phyloP scores from a whole-genome alignment of 2,797 vertebrate species.

The Syndactyla subalaris region DNA sequence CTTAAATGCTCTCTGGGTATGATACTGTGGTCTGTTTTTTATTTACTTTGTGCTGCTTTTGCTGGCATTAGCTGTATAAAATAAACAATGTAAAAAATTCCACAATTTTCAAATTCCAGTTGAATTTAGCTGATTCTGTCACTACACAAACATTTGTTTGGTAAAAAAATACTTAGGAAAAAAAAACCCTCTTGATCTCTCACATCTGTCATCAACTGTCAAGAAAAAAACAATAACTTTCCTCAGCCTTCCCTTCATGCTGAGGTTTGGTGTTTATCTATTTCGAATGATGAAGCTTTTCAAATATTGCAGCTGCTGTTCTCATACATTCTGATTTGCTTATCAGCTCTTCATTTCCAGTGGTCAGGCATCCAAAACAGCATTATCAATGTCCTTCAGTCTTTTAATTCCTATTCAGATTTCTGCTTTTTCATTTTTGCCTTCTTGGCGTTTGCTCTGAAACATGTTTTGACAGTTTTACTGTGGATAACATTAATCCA shows the following conservation, averaged over 20 bases:
- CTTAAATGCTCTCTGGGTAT: neutral
- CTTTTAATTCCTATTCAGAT: neutral
- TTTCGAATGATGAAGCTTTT: neutral
- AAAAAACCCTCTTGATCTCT: neutral
- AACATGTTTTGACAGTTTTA: neutral
- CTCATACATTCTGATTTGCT: neutral
- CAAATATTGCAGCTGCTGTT: neutral
- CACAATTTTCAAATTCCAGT: neutral
- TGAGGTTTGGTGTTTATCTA: neutral
- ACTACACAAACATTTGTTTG: neutral
- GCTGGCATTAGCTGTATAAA: neutral
- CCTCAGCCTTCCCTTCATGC: neutral
- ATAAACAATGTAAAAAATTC: neutral
- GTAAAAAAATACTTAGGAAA: neutral
- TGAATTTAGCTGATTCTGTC: neutral
- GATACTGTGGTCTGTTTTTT: neutral
- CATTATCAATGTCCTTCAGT: neutral
- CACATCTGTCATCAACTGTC: neutral
- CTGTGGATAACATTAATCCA: neutral
- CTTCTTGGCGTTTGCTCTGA: neutral
- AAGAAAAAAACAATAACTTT: neutral
- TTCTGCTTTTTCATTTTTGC: neutral
- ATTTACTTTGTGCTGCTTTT: neutral
- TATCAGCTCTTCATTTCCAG: neutral
- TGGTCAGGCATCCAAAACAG: neutral